Conservation (phyloP, 2,113 vertebrate genomes). For the Burhinus oedicnemus region DNA sequence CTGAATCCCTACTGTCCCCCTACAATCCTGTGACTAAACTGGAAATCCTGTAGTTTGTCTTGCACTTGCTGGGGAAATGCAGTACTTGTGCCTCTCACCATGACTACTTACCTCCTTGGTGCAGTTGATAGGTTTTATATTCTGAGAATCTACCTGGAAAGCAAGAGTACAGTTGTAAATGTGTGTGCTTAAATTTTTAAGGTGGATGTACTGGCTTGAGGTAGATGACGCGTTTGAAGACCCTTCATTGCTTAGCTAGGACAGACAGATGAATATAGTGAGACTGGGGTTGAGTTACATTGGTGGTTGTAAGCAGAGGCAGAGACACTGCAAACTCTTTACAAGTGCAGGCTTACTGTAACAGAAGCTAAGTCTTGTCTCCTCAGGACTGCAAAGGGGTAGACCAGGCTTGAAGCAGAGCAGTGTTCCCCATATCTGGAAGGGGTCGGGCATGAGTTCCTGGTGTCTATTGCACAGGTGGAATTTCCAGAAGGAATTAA, state of each 20-base stretch:
- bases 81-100: not conserved
- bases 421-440: not conserved
- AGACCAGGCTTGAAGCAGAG: not conserved
- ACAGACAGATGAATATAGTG: accelerated
- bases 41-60: not conserved
- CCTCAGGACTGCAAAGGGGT: accelerated
- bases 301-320: not conserved
- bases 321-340: not conserved
- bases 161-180: accelerated
- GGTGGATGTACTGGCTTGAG: not conserved
- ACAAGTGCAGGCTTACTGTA: not conserved
- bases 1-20: not conserved
- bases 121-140: accelerated
- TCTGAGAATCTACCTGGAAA: not conserved
- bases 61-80: not conserved
- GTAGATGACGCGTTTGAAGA: not conserved
- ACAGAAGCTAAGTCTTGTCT: not conserved
- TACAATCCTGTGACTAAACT: not conserved
- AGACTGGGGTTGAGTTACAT: accelerated
- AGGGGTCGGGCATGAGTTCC: not conserved
- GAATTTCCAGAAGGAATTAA: conserved; percentile 34
- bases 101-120: not conserved
- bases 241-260: not conserved
- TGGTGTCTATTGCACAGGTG: not conserved
- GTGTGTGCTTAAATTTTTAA: accelerated